Evolutionary conservation across 1,140 invertebrate species (phyloP).

Genomic region (Pogonomyrmex barbatus): DNA sequence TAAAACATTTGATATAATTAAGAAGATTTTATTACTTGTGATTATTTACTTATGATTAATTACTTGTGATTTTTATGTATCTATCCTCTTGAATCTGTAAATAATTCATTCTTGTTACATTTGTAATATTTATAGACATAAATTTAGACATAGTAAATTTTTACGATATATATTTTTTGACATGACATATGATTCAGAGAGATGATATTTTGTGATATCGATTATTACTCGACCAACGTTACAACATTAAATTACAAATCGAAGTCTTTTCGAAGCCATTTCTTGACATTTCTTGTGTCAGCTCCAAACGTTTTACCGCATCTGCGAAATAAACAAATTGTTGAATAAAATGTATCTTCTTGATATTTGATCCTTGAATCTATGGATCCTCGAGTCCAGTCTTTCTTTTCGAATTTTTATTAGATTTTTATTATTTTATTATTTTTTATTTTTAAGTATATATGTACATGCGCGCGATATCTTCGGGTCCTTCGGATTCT

Average conservation of each 20-base stretch:
- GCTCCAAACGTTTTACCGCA: slow-evolving; percentile 91
- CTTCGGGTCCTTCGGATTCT: slow-evolving; percentile 1
- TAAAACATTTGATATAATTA: background rate
- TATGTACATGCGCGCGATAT: background rate
- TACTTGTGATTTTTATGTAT: background rate
- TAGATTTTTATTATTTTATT: background rate
- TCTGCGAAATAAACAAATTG: slow-evolving; percentile 79
- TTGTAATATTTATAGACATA: background rate
- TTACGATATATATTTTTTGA: background rate
- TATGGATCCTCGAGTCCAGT: background rate
- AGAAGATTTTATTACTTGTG: background rate
- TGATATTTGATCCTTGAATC: background rate
- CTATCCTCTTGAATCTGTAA: background rate
- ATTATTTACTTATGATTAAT: background rate
- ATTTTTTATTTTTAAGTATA: no score
- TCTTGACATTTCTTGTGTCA: slow-evolving; percentile 90
- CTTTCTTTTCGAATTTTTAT: background rate
- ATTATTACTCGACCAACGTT: background rate
- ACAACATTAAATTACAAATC: background rate
- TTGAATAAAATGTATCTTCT: slow-evolving; percentile 7
- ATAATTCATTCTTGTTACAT: background rate
- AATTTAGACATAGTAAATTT: slow-evolving; percentile 4
- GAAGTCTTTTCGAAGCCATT: slow-evolving; percentile 87
- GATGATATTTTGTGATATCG: background rate
- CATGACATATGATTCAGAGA: background rate